Base-by-base conservation (phyloP, 2,113 vertebrate species). In the Gavia stellata region DNA sequence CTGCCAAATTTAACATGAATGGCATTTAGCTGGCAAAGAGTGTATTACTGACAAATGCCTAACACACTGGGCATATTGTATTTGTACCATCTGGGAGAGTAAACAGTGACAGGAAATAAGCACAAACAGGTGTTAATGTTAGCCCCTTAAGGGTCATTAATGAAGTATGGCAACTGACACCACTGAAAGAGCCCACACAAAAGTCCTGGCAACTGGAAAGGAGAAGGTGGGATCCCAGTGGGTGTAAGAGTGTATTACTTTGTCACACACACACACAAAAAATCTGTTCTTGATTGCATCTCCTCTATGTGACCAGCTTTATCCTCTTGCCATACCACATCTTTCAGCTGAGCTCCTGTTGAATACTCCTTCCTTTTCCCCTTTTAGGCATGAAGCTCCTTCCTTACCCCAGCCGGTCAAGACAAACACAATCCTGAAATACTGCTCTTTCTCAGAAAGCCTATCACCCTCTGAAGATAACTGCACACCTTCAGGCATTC, bases 91-190 rank as follows among this genome's bases (percentile, higher is more conserved):
- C 83, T 97, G 92, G 77, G 55, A 93, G 92, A 86, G 81, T 91
- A 95, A 94, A 95, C 81, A 97, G 93, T 95, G 88, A 97, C 96
- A 97, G 97, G 95, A 96, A 96, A 94, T 85, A 95, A 97, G 94
- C 61, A 87, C 94, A 93, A 97, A 93, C 97, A 98, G 97, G 97
- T 97, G 96, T 97, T 95, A 95, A 88, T 53, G 66, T 95, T 94
- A 97, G 96, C 79, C 74, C 67, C 74, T 78, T 92, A 94, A 94
- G 88, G 53, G 49, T 95, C 95, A 96, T 94, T 98, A 97, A 90
- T 72, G 88, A 97, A 97, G 89, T 89, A 83, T 82, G 66, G 79
- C 67, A 86, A 97, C 80, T 88, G 90, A 86, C 66, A 74, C 49
- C 65, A 83, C 5, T 75, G 87, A 91, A 92, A 95, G 67, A 78